Evolutionary conservation across 2,888 invertebrate species (phyloP), one percentile per base, ranked within the genome.

Genomic region (Caenorhabditis sinica): DNA sequence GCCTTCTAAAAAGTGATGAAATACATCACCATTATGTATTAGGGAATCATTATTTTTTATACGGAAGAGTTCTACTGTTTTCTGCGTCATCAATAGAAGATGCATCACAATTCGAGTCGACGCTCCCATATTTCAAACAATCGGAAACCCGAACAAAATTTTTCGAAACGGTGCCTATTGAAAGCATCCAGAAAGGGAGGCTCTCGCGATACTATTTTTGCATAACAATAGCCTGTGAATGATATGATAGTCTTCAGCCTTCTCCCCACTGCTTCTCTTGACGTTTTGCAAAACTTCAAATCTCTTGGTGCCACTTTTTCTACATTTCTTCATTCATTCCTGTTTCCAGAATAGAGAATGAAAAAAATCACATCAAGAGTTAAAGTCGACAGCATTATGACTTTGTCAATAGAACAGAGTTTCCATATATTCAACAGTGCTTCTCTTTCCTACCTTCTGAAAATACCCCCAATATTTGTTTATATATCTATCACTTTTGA

Each of bases 171-270:
- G 20, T 53, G n/a, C 49, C 65, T 65, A 65, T 79, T 71, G 53
- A 77, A 68, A 66, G 25, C 51, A n/a, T n/a, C 36, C 11, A 40
- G 13, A 65, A 58, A 66, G 23, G 45, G 49, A 49, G 49, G 58
- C 49, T 49, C 49, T 49, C 40, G 77, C 77, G 51, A 68, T 79
- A 79, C 79, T 63, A 80, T 72, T 71, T 80, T 80, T 60, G 20
- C 80, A 80, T 80, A 43, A 80, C 80, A 80, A 80, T 58, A 71
- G 79, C 56, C n/a, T 61, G 53, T 53, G 79, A 79, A 79, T 71
- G 76, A 76, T 76, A 49, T 65, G 63, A 65, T 65, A 65, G 65
- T 28, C 45, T 56, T 63, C 61, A 45, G 51, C 51, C 66, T 53
- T 71, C 56, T 61, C 17, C 36, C 25, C 13, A 49, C 23, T 71